Conservation (phyloP, 2,113 vertebrate genomes). For the Hipposideros armiger region DNA sequence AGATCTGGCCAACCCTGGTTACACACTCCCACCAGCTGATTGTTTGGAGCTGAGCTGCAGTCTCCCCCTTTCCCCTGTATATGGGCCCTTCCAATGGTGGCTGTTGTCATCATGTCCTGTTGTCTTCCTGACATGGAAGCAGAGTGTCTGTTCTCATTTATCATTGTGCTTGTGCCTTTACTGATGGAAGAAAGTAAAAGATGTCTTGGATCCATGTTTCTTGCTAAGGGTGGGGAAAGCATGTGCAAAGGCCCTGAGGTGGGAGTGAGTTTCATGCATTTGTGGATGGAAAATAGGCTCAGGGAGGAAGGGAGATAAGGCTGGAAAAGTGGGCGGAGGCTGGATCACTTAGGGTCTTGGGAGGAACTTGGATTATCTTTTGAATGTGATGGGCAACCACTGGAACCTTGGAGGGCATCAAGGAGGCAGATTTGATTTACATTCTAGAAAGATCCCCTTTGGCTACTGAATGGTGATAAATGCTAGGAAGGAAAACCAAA, state of each 20-base stretch:
- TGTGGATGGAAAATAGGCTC: neutral
- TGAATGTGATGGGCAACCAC: neutral
- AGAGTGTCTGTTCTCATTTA: neutral
- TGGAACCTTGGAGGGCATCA: neutral
- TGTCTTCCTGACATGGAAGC: neutral
- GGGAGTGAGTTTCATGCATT: neutral
- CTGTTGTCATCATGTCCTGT: neutral
- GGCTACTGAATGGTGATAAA: neutral
- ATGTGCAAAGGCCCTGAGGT: neutral
- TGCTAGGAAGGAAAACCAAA: neutral
- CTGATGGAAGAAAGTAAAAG: neutral
- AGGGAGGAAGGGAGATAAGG: neutral
- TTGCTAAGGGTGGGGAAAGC: neutral
- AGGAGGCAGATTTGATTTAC: neutral
- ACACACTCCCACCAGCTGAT: rapidly evolving
- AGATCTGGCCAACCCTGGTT: neutral
- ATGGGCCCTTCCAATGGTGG: rapidly evolving
- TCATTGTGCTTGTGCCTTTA: neutral
- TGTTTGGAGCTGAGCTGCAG: too few species aligned
- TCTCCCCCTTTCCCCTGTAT: too few species aligned
- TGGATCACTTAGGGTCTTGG: neutral
- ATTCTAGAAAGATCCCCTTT: neutral
- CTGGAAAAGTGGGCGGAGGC: too few species aligned
- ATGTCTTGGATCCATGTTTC: neutral
- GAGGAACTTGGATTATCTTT: neutral